Evolutionary conservation across 2,888 invertebrate genomes (phyloP), one percentile per base, ranked within the genome.

Genomic region (Melanophora roralis): DNA sequence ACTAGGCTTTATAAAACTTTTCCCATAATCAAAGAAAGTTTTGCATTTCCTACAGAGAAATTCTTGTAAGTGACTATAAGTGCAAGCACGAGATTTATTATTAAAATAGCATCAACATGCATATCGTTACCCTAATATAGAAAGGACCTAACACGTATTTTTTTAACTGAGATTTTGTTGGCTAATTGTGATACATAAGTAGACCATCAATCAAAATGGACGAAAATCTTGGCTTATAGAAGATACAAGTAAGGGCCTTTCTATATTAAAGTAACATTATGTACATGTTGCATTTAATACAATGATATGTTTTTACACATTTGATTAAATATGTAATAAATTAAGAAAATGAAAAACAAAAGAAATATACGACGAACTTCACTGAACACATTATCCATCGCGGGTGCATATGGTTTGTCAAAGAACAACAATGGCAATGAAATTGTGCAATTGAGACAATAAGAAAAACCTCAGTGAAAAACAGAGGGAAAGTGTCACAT

Each of bases 401-500:
- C 47, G 53, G 40, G 12, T 72, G 74, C 67, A 60, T 59, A 49
- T 19, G 27, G 11, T 62, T 34, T 23, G 7, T 43, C 32, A 1
- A n/a, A 27, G 36, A n/a, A n/a, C n/a, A n/a, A n/a, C n/a, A 64
- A 55, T 55, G 38, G 21, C 23, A 57, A 43, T 43, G 49, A 43
- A 67, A 60, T 21, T 49, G 12, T 27, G 14, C 34, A 43, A 62
- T 72, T 23, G 62, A 62, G 38, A 64, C 55, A 67, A 36, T 60
- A 59, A 32, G 64, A 47, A 72, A 78, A 78, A 55, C 36, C 27
- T 47, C 23, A 62, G n/a, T n/a, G n/a, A n/a, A n/a, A n/a, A n/a
- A 49, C 62, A 47, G 49, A 78, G 72, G 72, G 72, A 78, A 78
- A 78, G 72, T 78, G 78, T 73, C 67, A 36, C 73, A 73, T 67